Evolutionary conservation across 2,888 invertebrate species (phyloP).

Genomic region (Rotaria macrura): DNA sequence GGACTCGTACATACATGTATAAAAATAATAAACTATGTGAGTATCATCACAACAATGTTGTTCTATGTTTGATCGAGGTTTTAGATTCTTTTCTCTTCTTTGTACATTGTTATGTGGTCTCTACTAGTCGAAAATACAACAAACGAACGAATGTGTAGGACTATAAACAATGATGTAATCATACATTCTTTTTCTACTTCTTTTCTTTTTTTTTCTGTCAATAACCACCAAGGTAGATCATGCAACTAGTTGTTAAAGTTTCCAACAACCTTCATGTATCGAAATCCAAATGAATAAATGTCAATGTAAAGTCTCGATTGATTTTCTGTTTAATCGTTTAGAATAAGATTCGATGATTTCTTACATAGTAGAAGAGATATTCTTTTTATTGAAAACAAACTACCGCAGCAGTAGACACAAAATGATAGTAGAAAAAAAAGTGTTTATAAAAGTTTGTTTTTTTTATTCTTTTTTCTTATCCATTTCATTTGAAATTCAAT

Average conservation of each 20-base stretch:
- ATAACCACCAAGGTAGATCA: neutral
- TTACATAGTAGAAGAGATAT: no score
- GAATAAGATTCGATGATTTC: no score
- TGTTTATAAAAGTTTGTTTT: neutral
- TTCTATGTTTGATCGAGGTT: neutral
- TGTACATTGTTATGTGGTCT: neutral
- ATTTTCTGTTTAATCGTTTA: no score
- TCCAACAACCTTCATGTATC: no score
- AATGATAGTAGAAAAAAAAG: neutral
- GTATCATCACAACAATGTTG: neutral
- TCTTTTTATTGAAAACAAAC: neutral
- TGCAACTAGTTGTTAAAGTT: no score
- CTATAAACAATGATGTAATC: neutral
- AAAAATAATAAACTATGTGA: neutral
- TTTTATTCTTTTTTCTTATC: no score
- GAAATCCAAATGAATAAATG: no score
- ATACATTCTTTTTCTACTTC: no score
- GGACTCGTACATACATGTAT: neutral
- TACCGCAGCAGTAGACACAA: neutral
- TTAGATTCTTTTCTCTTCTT: neutral
- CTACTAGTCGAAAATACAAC: neutral
- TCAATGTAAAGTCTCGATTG: no score
- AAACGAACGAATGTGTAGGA: neutral
- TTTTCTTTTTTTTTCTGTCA: neutral
- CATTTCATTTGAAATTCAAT: neutral